These are phyloP conservation scores for Proisotoma minuta DNA, from an alignment of 2,888 invertebrate genomes.

Conservation along the genomic window DNA sequence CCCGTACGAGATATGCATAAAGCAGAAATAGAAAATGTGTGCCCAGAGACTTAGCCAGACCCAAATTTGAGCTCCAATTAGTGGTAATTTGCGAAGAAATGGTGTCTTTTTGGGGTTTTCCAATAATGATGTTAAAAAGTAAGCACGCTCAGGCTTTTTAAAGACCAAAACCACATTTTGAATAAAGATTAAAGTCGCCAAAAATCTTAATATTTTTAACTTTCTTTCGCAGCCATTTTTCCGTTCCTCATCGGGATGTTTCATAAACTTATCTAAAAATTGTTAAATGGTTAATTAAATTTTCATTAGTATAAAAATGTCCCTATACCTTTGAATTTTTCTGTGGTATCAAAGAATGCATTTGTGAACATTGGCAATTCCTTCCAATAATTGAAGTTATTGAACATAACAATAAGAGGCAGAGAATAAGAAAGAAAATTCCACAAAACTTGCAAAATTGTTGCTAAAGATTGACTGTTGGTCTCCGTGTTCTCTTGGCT, in stretches of 20 bases:
- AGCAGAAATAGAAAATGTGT: slow-evolving; percentile 15
- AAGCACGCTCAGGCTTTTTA: slow-evolving; percentile 13
- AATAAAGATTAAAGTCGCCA: not conserved
- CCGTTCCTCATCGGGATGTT: not conserved
- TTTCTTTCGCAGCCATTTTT: slow-evolving; percentile 10
- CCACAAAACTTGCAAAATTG: slow-evolving; percentile 13
- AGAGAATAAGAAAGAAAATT: slow-evolving; percentile 10
- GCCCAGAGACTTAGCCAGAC: slow-evolving; percentile 17
- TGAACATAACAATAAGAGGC: not conserved
- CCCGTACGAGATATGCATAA: slow-evolving; percentile 8
- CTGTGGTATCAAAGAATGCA: slow-evolving; percentile 13
- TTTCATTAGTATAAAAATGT: not conserved
- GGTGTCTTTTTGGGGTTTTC: not conserved
- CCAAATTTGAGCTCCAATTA: slow-evolving; percentile 8
- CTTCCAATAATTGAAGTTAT: not conserved
- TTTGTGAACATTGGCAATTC: slow-evolving; percentile 6
- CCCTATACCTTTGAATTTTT: slow-evolving; percentile 5
- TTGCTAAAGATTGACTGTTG: too few relatives aligned
- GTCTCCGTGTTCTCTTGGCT: not conserved
- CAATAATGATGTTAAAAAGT: slow-evolving; percentile 20
- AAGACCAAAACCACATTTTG: slow-evolving; percentile 12
- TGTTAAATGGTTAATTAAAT: not conserved
- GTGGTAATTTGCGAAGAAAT: not conserved
- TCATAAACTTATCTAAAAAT: not conserved
- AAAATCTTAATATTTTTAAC: not conserved